Percentiles rank a stretch among this genome's conserved stretches.
Evolutionary conservation across 1,140 invertebrate genomes (phyloP).

Genomic region (Drosophila pseudoobscura): DNA sequence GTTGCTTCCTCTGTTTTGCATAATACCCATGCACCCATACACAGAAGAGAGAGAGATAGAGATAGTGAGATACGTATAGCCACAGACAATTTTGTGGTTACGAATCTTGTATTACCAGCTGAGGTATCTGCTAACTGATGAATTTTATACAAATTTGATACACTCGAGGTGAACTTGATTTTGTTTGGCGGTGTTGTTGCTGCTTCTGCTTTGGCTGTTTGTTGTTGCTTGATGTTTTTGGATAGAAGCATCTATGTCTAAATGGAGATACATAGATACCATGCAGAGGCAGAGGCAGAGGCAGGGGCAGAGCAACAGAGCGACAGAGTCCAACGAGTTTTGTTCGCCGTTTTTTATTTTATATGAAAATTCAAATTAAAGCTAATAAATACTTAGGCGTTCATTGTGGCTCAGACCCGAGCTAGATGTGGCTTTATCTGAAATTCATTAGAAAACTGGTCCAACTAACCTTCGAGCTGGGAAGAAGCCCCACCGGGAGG

Average conservation of each 20-base stretch:
- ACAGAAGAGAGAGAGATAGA: constrained; percentile 5
- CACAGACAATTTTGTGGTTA: constrained; percentile 18
- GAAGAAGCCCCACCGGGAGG: constrained; percentile 30
- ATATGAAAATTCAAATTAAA: constrained; percentile 77
- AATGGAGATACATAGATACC: constrained; percentile 34
- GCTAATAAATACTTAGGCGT: constrained; percentile 78
- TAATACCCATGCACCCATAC: constrained; percentile 43
- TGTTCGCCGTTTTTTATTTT: constrained; percentile 60
- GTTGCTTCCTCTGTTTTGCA: constrained; percentile 74
- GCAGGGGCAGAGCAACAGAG: constrained; percentile 11
- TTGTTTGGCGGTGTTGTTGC: constrained; percentile 37
- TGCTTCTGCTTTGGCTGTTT: constrained; percentile 14
- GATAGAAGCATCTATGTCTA: constrained; percentile 74
- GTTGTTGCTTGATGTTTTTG: constrained; percentile 38
- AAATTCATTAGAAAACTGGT: constrained; percentile 75
- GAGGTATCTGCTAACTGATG: constrained; percentile 76
- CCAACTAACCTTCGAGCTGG: constrained; percentile 61
- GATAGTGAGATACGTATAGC: not conserved
- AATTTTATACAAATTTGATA: constrained; percentile 82
- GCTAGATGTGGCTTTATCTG: constrained; percentile 56
- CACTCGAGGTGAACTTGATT: constrained; percentile 81
- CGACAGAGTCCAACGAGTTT: constrained; percentile 57
- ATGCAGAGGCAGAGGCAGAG: constrained; percentile 56
- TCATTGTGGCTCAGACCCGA: constrained; percentile 40
- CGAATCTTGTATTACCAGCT: constrained; percentile 58